A percentile compares a stretch with the other conserved stretches of the same genome.
Conservation (phyloP, 53 echinoderm and acorn worm genomes). For the Luidia sarsii region DNA sequence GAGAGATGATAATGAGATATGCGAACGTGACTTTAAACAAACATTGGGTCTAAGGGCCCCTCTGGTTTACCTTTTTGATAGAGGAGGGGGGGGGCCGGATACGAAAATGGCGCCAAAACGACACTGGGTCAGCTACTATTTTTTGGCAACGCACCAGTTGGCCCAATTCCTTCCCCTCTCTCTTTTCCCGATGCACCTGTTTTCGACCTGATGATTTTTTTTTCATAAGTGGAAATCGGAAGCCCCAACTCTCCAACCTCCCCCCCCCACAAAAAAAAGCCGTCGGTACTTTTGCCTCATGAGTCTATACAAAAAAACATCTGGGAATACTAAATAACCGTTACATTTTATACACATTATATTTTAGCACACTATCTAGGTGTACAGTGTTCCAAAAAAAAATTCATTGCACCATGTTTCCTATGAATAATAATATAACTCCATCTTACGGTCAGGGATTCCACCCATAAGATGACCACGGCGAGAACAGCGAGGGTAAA, state of each 20-base stretch:
- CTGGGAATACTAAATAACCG: too few relatives aligned
- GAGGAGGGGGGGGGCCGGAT: background rate
- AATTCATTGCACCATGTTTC: slow-evolving; percentile 45
- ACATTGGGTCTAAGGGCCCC: slow-evolving; percentile 19
- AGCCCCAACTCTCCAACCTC: too few relatives aligned
- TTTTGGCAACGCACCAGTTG: too few relatives aligned
- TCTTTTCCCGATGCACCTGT: background rate
- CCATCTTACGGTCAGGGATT: slow-evolving; percentile 16
- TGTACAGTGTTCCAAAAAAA: slow-evolving; percentile 39
- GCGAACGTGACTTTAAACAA: slow-evolving; percentile 48
- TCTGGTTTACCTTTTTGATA: background rate
- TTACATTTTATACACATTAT: slow-evolving; percentile 56
- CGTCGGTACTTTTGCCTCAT: too few relatives aligned
- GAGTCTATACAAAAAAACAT: too few relatives aligned
- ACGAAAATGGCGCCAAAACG: slow-evolving; percentile 7
- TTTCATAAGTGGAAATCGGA: too few relatives aligned
- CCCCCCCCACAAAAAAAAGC: too few relatives aligned
- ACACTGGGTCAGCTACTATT: too few relatives aligned
- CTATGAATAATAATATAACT: slow-evolving; percentile 54
- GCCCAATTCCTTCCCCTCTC: too few relatives aligned
- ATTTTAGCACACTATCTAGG: slow-evolving; percentile 61
- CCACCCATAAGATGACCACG: too few relatives aligned
- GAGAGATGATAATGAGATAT: slow-evolving; percentile 22
- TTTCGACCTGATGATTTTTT: slow-evolving; percentile 12
- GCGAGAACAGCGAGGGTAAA: too few relatives aligned